Conservation (phyloP, 2,797 vertebrate genomes). For the Podarcis siculus region DNA sequence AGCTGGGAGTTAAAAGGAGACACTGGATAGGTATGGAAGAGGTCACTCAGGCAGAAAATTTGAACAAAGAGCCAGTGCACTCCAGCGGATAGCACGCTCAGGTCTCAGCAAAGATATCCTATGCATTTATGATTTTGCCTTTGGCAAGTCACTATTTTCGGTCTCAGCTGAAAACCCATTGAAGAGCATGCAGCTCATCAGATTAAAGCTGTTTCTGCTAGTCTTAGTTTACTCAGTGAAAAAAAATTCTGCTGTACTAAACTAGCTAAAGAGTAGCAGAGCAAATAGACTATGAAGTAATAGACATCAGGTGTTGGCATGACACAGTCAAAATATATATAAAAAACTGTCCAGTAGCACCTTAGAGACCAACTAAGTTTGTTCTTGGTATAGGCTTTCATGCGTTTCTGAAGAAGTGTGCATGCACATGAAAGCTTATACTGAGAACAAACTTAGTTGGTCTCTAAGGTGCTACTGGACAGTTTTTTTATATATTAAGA, state of each 20-base stretch:
- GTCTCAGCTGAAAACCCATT: not conserved
- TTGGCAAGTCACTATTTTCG: slow-evolving; percentile 6
- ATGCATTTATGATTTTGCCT: not conserved
- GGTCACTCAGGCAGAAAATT: not conserved
- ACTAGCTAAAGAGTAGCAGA: not conserved
- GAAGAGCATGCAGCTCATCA: slow-evolving; percentile 6
- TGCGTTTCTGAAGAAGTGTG: too few species aligned
- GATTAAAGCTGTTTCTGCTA: not conserved
- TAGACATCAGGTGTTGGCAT: not conserved
- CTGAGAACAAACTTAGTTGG: too few species aligned
- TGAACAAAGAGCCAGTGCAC: not conserved
- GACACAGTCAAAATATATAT: too few species aligned
- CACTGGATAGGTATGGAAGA: not conserved
- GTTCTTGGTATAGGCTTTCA: too few species aligned
- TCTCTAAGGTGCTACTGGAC: too few species aligned
- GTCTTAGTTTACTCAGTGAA: not conserved
- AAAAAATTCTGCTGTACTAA: slow-evolving; percentile 8
- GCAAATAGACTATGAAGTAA: not conserved
- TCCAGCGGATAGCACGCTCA: not conserved
- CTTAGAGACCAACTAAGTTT: too few species aligned
- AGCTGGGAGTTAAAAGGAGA: not conserved
- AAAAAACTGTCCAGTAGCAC: too few species aligned
- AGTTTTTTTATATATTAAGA: too few species aligned
- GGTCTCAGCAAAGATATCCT: not conserved
- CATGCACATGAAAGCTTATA: too few species aligned